Conservation (phyloP, 1,140 invertebrate species). For the Mizuhopecten yessoensis region DNA sequence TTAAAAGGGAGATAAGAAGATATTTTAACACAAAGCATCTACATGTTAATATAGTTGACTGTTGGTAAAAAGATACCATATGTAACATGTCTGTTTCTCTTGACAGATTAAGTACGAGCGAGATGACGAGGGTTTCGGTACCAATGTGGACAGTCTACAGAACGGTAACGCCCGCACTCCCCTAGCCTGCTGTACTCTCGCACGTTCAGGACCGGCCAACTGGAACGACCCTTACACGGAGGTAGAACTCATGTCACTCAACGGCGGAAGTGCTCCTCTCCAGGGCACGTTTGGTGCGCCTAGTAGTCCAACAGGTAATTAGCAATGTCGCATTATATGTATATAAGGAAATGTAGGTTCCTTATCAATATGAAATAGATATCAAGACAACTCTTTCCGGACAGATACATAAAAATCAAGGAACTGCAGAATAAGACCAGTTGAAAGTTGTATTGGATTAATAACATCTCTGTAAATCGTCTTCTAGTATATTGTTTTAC, state of each 20-base stretch:
- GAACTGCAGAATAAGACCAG: too few relatives aligned
- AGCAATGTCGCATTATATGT: not conserved
- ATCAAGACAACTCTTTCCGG: too few relatives aligned
- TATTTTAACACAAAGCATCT: too few relatives aligned
- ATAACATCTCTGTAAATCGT: too few relatives aligned
- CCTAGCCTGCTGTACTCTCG: conserved; percentile 68
- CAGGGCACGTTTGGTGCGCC: not conserved
- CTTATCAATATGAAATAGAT: too few relatives aligned
- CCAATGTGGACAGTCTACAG: conserved; percentile 60
- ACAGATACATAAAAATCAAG: too few relatives aligned
- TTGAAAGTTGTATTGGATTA: too few relatives aligned
- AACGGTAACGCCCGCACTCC: conserved; percentile 69
- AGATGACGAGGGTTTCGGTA: conserved; percentile 69
- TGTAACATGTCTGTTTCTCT: not conserved
- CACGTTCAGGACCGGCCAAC: conserved; percentile 64
- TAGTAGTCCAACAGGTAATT: not conserved
- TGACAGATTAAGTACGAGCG: conserved; percentile 67
- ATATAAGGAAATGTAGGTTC: too few relatives aligned
- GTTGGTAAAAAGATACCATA: too few relatives aligned
- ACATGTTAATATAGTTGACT: too few relatives aligned
- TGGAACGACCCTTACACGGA: conserved; percentile 66
- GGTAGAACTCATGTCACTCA: conserved; percentile 53
- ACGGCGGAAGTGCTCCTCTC: not conserved
- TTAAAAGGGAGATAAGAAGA: too few relatives aligned
- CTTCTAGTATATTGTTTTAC: too few relatives aligned